Base-by-base conservation (phyloP, 2,113 vertebrate species). In the Podiceps cristatus region DNA sequence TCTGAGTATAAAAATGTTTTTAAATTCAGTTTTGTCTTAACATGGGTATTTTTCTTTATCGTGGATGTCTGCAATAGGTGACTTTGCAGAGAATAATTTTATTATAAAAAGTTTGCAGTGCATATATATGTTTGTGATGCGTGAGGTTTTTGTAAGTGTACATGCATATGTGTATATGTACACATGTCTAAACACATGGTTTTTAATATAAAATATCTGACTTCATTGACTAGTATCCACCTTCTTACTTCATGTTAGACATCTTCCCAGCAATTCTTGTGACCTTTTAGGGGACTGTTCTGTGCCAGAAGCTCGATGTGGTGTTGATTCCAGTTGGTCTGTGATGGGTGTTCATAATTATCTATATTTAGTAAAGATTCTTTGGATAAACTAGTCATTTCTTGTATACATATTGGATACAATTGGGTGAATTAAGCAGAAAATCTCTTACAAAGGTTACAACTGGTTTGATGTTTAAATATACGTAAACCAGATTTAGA, bases 301-400 rank as follows among this genome's bases (percentile, higher is more conserved):
- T 3, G 0, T 62, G 45, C 47, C 31, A 53, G 68, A 20, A 64
- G 29, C 50, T 72, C 2, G 1, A 1, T 3, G 18, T 13, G 7
- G 4, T 66, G 68, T 71, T 71, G 68, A 31, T 47, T 29, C 63
- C 62, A 18, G 28, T 55, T 86, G 25, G 27, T 52, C 19, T 1
- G 0, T 67, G 42, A 33, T 47, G 35, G 53, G 27, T 66, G 8
- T 69, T 67, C 42, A 20, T n/a, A 47, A 23, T 35, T 33, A 29
- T 16, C 28, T 60, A 11, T 40, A 76, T 80, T 76, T 81, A 56
- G 47, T 74, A 29, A 42, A 78, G 11, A 18, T 72, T 67, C 58
- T 71, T 63, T 60, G n/a, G 49, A 16, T 67, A 62, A 79, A 33
- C 10, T 24, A 17, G 66, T 50, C 13, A 22, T 56, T 83, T 45